A percentile compares a stretch with the other conserved stretches of the same genome.
These are phyloP conservation scores for Tetragnatha versicolor DNA, from an alignment of 1,140 invertebrate genomes.

Conservation along the genomic window DNA sequence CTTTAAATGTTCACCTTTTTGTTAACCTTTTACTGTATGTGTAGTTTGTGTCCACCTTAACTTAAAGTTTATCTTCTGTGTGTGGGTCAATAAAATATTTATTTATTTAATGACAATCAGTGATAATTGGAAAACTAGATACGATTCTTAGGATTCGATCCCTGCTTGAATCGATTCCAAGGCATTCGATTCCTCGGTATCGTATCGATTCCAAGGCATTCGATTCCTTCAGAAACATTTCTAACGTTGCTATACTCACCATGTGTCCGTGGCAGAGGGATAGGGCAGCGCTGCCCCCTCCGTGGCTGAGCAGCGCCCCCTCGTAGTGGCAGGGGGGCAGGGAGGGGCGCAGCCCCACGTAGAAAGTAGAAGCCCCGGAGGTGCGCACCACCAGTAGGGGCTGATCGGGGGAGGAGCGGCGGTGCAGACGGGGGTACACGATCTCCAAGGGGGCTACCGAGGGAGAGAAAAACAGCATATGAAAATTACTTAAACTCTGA, in stretches of 20 bases:
- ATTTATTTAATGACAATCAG: too few relatives aligned
- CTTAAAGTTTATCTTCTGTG: too few relatives aligned
- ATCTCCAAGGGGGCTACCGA: constrained; percentile 13
- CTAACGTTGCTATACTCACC: not conserved
- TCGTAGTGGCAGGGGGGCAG: constrained; percentile 12
- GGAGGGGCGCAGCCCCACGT: constrained; percentile 10
- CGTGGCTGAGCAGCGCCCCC: constrained; percentile 6
- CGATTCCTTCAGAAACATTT: not conserved
- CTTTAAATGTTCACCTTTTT: too few relatives aligned
- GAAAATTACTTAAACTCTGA: too few relatives aligned
- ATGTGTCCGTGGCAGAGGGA: constrained; percentile 21
- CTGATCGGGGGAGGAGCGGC: not conserved
- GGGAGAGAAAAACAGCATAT: not conserved
- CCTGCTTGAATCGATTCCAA: too few relatives aligned
- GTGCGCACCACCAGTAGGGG: not conserved
- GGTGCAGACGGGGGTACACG: constrained; percentile 14
- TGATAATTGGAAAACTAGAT: too few relatives aligned
- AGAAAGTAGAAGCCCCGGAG: constrained; percentile 14
- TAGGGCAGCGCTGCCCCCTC: not conserved
- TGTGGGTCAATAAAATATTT: too few relatives aligned
- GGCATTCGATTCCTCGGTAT: too few relatives aligned
- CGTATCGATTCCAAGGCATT: too few relatives aligned
- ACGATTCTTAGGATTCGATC: too few relatives aligned
- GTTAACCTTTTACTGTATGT: too few relatives aligned
- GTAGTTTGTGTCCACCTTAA: too few relatives aligned